A percentile compares a stretch with the other conserved stretches of the same genome.
phyloP scores from a whole-genome alignment of 2,888 invertebrate species.

The Phyto melanocephala region DNA sequence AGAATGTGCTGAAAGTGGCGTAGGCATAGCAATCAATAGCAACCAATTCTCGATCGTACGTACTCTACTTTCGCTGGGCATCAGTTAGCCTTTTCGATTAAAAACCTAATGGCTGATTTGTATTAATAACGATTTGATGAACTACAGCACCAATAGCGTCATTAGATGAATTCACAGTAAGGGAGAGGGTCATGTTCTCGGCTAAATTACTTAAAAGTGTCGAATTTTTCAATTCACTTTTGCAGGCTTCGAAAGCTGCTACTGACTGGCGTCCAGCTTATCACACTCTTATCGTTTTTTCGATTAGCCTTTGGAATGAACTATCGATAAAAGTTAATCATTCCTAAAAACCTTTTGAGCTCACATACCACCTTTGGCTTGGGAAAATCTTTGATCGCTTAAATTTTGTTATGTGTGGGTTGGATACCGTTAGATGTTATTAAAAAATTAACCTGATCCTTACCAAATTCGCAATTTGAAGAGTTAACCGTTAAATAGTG shows the following conservation, averaged over 20 bases:
- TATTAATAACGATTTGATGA: slow-evolving; percentile 28
- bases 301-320: background rate
- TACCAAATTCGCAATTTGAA: too few relatives aligned
- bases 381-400: background rate
- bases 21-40: background rate
- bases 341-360: background rate
- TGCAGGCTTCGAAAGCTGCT: slow-evolving; percentile 10
- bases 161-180: slow-evolving; percentile 42
- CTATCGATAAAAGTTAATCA: background rate
- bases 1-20: slow-evolving; percentile 66
- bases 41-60: too few relatives aligned
- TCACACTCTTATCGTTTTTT: background rate
- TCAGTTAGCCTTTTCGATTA: slow-evolving; percentile 68
- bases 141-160: slow-evolving; percentile 42
- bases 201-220: background rate
- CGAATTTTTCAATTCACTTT: slow-evolving; percentile 40
- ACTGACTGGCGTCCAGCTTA: slow-evolving; percentile 22
- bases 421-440: slow-evolving; percentile 2
- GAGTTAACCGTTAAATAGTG: too few relatives aligned
- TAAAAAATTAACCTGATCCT: slow-evolving; percentile 58
- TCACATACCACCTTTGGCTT: background rate
- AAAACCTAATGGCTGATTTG: slow-evolving; percentile 46
- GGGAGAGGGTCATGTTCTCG: background rate
- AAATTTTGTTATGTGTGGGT: slow-evolving; percentile 13
- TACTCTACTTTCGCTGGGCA: background rate